These are phyloP conservation scores for Agrochola lychnidis DNA, from an alignment of 2,888 invertebrate genomes.

Conservation along the genomic window DNA sequence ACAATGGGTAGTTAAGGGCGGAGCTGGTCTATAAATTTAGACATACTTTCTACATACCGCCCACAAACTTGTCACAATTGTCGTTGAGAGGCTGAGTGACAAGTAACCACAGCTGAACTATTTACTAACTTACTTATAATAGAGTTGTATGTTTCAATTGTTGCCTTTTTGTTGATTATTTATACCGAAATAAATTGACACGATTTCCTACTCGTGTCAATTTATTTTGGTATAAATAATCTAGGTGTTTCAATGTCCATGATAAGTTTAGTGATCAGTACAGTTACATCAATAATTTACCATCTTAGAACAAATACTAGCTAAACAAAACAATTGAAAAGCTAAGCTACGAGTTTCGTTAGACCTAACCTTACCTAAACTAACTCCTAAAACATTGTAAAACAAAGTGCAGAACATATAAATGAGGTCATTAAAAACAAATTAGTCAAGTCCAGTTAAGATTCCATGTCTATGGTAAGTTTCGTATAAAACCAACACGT, in stretches of 20 bases:
- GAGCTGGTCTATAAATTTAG: constrained; percentile 69
- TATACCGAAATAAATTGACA: no score
- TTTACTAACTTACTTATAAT: constrained; percentile 31
- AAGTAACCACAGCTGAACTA: constrained; percentile 48
- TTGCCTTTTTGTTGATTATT: no score
- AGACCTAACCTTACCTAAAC: not conserved
- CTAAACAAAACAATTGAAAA: not conserved
- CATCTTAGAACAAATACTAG: not conserved
- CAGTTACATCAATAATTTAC: not conserved
- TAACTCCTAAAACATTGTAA: not conserved
- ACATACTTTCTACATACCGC: constrained; percentile 72
- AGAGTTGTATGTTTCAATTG: constrained; percentile 14
- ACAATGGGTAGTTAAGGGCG: constrained; percentile 69
- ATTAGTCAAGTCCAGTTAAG: constrained; percentile 4
- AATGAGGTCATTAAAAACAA: not conserved
- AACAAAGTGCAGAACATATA: not conserved
- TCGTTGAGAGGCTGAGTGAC: constrained; percentile 61
- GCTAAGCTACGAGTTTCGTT: not conserved
- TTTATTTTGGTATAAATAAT: not conserved
- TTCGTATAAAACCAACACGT: constrained; percentile 23
- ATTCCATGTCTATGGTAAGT: constrained; percentile 1
- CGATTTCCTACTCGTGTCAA: not conserved
- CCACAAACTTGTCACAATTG: constrained; percentile 68
- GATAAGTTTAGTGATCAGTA: not conserved
- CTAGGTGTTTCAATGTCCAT: no score